A percentile compares a stretch with the other conserved stretches of the same genome.
Evolutionary conservation across 2,113 vertebrate genomes (phyloP).

Genomic region (Etia nguti): DNA sequence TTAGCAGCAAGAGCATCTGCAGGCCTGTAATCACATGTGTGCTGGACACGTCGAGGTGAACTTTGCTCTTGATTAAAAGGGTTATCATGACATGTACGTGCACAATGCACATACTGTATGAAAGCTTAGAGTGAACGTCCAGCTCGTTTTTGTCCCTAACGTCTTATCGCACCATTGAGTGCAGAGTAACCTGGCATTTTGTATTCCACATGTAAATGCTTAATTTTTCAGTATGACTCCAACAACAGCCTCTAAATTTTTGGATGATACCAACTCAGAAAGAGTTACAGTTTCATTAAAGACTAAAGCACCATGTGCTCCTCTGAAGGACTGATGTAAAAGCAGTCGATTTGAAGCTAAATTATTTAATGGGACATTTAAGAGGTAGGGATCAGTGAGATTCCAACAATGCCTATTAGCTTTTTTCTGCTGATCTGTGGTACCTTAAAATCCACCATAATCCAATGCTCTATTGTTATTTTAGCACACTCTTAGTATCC

Average conservation of each 20-base stretch:
- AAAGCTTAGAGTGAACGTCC: background rate
- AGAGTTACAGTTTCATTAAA: background rate
- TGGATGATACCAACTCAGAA: background rate
- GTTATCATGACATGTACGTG: background rate
- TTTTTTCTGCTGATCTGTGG: background rate
- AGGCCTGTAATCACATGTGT: background rate
- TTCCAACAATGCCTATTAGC: background rate
- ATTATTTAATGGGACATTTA: background rate
- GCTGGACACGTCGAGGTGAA: accelerated
- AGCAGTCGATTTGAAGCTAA: background rate
- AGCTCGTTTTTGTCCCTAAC: background rate
- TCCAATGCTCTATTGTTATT: background rate
- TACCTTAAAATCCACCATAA: background rate
- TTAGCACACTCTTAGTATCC: background rate
- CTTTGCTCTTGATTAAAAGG: background rate
- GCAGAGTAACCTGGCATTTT: background rate
- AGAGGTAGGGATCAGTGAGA: background rate
- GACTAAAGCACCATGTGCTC: background rate
- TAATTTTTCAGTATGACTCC: background rate
- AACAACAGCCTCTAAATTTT: background rate
- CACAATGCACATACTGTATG: background rate
- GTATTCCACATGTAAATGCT: background rate
- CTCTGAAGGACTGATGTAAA: background rate
- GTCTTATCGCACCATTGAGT: background rate
- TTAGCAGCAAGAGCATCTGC: background rate